Conservation (phyloP, 2,797 vertebrate species). For the Epinephelus malabaricus region DNA sequence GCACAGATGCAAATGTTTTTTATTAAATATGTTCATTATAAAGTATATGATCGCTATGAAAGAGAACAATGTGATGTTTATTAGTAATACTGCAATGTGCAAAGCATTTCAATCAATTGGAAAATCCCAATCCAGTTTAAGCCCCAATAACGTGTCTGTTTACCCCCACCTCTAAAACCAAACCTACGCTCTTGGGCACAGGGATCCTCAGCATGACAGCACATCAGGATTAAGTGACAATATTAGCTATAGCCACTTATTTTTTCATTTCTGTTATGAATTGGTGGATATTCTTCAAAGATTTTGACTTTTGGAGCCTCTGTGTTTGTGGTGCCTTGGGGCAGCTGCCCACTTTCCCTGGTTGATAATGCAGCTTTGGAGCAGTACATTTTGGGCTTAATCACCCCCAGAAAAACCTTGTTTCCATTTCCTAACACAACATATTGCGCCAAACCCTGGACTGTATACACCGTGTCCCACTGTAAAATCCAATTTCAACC, state of each 20-base stretch:
- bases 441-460: neutral
- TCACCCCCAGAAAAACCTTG: too few species aligned
- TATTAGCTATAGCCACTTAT: neutral
- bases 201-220: neutral
- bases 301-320: neutral
- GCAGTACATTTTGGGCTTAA: neutral
- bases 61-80: neutral
- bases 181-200: neutral
- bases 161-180: neutral
- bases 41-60: neutral
- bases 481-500: slow-evolving; percentile 8
- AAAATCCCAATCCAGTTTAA: neutral
- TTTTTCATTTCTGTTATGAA: neutral
- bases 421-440: slow-evolving; percentile 5
- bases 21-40: neutral
- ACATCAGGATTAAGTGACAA: too few species aligned
- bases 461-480: neutral
- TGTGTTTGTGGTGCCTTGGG: neutral
- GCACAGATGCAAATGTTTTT: neutral
- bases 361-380: neutral
- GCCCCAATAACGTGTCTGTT: neutral
- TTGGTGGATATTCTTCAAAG: neutral
- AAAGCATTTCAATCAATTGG: neutral
- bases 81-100: neutral
- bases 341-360: neutral